Evolutionary conservation across 1,140 invertebrate species (phyloP).

Genomic region (Pseudomyrmex pallidus): DNA sequence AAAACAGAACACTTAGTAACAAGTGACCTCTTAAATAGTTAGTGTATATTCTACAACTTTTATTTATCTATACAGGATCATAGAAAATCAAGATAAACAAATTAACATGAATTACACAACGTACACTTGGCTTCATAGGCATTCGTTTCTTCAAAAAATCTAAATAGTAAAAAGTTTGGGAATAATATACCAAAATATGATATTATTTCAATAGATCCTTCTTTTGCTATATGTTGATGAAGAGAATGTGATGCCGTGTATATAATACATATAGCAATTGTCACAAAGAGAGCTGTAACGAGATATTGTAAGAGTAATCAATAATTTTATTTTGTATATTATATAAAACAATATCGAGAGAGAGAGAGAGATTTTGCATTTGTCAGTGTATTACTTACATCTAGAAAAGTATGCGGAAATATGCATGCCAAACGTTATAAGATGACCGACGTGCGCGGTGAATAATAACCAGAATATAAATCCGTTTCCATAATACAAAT

Average conservation of each 20-base stretch:
- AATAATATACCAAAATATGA: slow-evolving; percentile 72
- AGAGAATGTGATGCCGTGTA: slow-evolving; percentile 57
- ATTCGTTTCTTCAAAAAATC: slow-evolving; percentile 74
- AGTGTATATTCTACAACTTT: neutral
- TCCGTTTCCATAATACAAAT: slow-evolving; percentile 80
- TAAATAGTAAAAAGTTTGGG: slow-evolving; percentile 71
- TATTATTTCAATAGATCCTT: slow-evolving; percentile 38
- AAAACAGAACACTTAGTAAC: neutral
- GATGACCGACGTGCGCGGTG: slow-evolving; percentile 77
- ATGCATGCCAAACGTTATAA: slow-evolving; percentile 82
- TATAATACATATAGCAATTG: slow-evolving; percentile 42
- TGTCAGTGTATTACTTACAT: slow-evolving; percentile 70
- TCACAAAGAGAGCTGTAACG: slow-evolving; percentile 63
- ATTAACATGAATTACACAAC: neutral
- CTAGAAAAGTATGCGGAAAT: slow-evolving; percentile 81
- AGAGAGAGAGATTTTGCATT: neutral
- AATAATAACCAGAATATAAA: slow-evolving; percentile 82
- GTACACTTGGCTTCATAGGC: slow-evolving; percentile 65
- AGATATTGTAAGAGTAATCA: slow-evolving; percentile 8
- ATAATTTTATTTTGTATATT: neutral
- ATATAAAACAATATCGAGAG: neutral
- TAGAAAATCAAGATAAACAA: slow-evolving; percentile 13
- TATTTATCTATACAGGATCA: neutral
- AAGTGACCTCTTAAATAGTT: neutral
- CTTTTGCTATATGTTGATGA: slow-evolving; percentile 20